Evolutionary conservation across 2,888 invertebrate species (phyloP).

Genomic region (Julus scandinavius): DNA sequence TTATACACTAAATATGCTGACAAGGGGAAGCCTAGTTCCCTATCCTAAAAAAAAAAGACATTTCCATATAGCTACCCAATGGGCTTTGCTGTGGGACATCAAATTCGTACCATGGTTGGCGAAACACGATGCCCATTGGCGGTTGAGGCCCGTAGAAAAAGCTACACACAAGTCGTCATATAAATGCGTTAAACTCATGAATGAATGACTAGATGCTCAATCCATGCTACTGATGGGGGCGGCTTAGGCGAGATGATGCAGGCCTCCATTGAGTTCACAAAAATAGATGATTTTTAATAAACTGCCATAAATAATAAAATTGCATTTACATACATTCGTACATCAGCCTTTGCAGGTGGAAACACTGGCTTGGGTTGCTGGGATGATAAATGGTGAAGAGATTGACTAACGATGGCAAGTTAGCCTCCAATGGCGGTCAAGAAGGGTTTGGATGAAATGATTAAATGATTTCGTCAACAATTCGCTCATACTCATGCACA

Average conservation of each 20-base stretch:
- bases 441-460: background rate
- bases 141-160: slow-evolving; percentile 5
- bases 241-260: background rate
- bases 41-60: background rate
- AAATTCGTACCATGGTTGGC: background rate
- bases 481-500: background rate
- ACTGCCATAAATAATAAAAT: slow-evolving; percentile 6
- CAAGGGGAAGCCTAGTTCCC: background rate
- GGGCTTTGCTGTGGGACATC: slow-evolving; percentile 17
- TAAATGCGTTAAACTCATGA: slow-evolving; percentile 5
- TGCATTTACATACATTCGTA: background rate
- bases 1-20: background rate
- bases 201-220: slow-evolving; percentile 6
- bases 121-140: background rate
- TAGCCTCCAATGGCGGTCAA: no score
- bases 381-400: background rate
- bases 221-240: background rate
- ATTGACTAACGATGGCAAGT: no score
- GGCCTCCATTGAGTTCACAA: slow-evolving; percentile 1
- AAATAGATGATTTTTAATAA: background rate
- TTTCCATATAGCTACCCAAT: slow-evolving; percentile 26
- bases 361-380: background rate
- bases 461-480: background rate
- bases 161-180: slow-evolving; percentile 5
- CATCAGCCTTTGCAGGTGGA: background rate